phyloP scores from a whole-genome alignment of 2,888 invertebrate species.

The Phragmatobia fuliginosa region DNA sequence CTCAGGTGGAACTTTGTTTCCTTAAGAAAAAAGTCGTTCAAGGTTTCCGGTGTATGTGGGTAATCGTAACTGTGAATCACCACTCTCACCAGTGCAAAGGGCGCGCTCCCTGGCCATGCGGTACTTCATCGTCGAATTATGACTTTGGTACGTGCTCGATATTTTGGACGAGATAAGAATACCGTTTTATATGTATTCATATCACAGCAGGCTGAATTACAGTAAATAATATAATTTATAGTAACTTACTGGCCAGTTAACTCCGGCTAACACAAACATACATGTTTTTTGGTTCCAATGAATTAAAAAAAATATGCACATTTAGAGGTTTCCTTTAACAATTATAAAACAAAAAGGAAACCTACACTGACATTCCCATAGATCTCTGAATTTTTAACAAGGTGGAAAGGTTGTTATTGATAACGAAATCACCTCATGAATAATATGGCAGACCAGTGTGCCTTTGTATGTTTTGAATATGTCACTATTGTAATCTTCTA shows the following conservation, averaged over 20 bases:
- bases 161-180: slow-evolving; percentile 80
- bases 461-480: too few relatives aligned
- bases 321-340: slow-evolving; percentile 14
- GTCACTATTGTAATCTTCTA: too few relatives aligned
- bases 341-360: slow-evolving; percentile 16
- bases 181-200: slow-evolving; percentile 74
- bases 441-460: too few relatives aligned
- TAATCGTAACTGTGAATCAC: slow-evolving; percentile 79
- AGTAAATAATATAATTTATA: slow-evolving; percentile 55
- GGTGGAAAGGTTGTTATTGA: too few relatives aligned
- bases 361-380: too few relatives aligned
- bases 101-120: slow-evolving; percentile 73
- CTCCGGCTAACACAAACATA: slow-evolving; percentile 43
- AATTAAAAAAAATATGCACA: slow-evolving; percentile 19
- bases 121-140: slow-evolving; percentile 82
- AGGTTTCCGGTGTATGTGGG: slow-evolving; percentile 56
- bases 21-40: slow-evolving; percentile 49
- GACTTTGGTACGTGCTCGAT: slow-evolving; percentile 82
- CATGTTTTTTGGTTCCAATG: too few relatives aligned
- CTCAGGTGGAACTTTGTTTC: slow-evolving; percentile 62
- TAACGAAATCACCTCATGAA: too few relatives aligned
- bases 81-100: slow-evolving; percentile 68
- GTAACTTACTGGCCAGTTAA: slow-evolving; percentile 47
- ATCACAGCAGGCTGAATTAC: slow-evolving; percentile 72
- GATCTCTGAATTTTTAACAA: too few relatives aligned